Base-by-base conservation (phyloP, 2,888 invertebrate genomes). In the Lepetodrilus schrolli region DNA sequence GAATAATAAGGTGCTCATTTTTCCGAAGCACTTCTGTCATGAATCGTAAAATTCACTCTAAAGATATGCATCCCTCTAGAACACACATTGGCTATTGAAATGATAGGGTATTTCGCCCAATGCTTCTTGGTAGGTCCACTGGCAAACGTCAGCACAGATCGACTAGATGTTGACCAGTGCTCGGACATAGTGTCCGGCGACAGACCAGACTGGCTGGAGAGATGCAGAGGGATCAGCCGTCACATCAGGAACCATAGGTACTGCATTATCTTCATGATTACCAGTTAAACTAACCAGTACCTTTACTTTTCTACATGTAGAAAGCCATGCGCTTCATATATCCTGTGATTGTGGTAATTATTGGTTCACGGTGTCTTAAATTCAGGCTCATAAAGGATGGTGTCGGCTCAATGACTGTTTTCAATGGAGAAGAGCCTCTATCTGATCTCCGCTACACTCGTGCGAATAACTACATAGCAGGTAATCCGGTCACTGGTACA, bases 181-280 rank as follows among this genome's bases (percentile, higher is more conserved):
- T 50, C 30, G 3, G 23, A 30, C 1, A 70, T 79, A 20, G 72
- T 84, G 10, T 81, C 83, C 1, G 26, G 71, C 17, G 80, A 83
- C 48, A 51, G 83, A 47, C 73, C 74, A 13, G 82, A 83, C 48
- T 80, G 79, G 65, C 36, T 50, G 13, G 51, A 72, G 30, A 74
- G 50, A 20, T 84, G 84, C 74, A 75, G 72, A 8, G 80, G 78
- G 3, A 69, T 78, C 17, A 66, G 74, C 20, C 37, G 72, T n/a
- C 10, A 66, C 4, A 47, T 77, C 3, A 66, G 58, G 26, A 84
- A 83, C 69, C 81, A 83, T 70, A 79, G 83, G 80, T 80, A 77
- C 37, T 0, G 17, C n/a, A n/a, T n/a, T n/a, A n/a, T n/a, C n/a
- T n/a, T n/a, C n/a, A n/a, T n/a, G n/a, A n/a, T n/a, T n/a, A n/a